These are phyloP conservation scores for Euspilapteryx auroguttella DNA, from an alignment of 2,888 invertebrate species.

Conservation along the genomic window DNA sequence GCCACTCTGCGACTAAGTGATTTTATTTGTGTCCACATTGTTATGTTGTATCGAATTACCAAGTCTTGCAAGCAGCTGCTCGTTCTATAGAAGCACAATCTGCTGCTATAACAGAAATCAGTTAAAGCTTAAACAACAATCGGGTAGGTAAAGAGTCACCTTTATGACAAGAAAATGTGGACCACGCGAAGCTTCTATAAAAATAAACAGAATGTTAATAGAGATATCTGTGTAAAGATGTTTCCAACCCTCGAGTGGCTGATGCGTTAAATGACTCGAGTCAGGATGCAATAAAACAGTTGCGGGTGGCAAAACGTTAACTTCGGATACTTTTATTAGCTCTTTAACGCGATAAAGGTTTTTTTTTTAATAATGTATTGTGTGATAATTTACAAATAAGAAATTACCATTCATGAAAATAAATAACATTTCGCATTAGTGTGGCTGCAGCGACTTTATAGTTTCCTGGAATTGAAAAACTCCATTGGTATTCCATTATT, in stretches of 20 bases:
- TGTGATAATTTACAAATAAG: too few relatives aligned
- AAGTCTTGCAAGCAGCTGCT: conserved; percentile 39
- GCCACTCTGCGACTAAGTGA: conserved; percentile 55
- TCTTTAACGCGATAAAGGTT: conserved; percentile 20
- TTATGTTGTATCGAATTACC: conserved; percentile 57
- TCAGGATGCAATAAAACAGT: conserved; percentile 24
- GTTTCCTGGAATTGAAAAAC: too few relatives aligned
- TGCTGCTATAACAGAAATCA: too few relatives aligned
- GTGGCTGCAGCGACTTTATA: too few relatives aligned
- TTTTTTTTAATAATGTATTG: too few relatives aligned
- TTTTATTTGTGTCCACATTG: conserved; percentile 60
- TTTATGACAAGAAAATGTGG: conserved; percentile 1
- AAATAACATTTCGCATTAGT: too few relatives aligned
- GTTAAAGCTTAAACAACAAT: conserved; percentile 1
- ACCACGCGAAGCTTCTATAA: too few relatives aligned
- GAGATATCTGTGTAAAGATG: too few relatives aligned
- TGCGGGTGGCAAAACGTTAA: conserved; percentile 25
- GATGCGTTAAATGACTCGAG: conserved; percentile 31
- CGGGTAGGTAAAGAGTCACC: neutral
- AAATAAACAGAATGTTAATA: too few relatives aligned
- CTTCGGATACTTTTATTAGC: conserved; percentile 30
- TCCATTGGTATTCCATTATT: conserved; percentile 14
- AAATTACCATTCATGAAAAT: too few relatives aligned
- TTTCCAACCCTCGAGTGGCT: conserved; percentile 21
- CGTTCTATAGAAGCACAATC: too few relatives aligned